Conservation (phyloP, 2,113 vertebrate species). For the Scomber scombrus region DNA sequence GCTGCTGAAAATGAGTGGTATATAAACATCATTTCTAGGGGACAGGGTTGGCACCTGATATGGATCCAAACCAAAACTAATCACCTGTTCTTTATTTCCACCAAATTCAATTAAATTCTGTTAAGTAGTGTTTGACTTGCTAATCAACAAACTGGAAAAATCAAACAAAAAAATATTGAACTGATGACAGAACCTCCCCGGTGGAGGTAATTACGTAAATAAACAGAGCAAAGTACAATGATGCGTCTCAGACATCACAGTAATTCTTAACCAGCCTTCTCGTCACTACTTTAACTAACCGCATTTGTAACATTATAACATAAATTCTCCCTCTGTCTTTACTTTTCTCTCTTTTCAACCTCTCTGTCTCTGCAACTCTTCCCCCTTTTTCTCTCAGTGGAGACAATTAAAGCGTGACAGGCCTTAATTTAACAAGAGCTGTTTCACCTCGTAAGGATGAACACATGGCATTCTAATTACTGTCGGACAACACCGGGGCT, state of each 20-base stretch:
- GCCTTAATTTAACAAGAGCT: constrained; percentile 82
- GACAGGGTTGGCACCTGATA: background rate
- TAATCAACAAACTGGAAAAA: constrained; percentile 50
- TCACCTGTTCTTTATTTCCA: constrained; percentile 14
- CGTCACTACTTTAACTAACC: constrained; percentile 60
- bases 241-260: constrained; percentile 51
- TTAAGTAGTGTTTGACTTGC: constrained; percentile 57
- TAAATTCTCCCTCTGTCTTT: constrained; percentile 44
- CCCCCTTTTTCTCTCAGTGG: constrained; percentile 70
- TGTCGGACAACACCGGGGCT: constrained; percentile 68
- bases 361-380: constrained; percentile 36
- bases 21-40: too few relatives aligned
- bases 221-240: constrained; percentile 49
- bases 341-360: constrained; percentile 12
- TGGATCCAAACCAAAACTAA: constrained; percentile 16
- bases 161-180: constrained; percentile 21
- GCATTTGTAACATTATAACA: constrained; percentile 63
- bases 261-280: constrained; percentile 42
- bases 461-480: constrained; percentile 85
- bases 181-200: constrained; percentile 26
- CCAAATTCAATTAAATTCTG: constrained; percentile 50
- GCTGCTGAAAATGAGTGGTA: too few relatives aligned
- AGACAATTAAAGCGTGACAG: constrained; percentile 86
- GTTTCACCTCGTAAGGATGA: constrained; percentile 82
- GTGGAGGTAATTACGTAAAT: constrained; percentile 61